Base-by-base conservation (phyloP, 2,113 vertebrate species). In the Paramisgurnus dabryanus region DNA sequence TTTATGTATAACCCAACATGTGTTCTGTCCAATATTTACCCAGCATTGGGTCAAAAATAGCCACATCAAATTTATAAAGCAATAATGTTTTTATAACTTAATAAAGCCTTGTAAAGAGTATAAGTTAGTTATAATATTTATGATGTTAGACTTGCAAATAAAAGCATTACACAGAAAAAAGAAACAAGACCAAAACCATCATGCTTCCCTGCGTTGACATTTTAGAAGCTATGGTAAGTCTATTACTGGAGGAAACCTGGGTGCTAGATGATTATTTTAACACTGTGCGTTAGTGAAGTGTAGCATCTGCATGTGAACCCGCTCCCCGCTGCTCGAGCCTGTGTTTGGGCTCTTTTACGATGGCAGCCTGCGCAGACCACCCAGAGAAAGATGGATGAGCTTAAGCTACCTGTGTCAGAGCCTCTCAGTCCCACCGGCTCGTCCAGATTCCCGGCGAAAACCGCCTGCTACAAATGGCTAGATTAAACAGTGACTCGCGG, bases 401-500 rank as follows among this genome's bases (percentile, higher is more conserved):
- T 47, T 81, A 85, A 88, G 78, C 76, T 85, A 85, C 87, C 86
- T 85, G 85, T 89, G 89, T 87, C 87, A 87, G 82, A 78, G 83
- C 85, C 60, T 86, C 72, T 83, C 84, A 57, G 82, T 86, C 86
- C 83, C 87, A 81, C 82, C 60, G 82, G 83, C 86, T 84, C 67
- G 82, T 87, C 86, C 87, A 84, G 85, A 74, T 84, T 86, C 88
- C 63, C 84, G 58, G 22, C 41, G 55, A 81, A 83, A 88, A 84
- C 69, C 18, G 61, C 79, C 90, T 76, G 80, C 86, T 90, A 91
- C 90, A 92, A 93, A 91, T 91, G 90, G 89, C 87, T 81, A 86
- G 91, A 92, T 93, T 92, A 91, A 90, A 89, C 87, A 88, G 89
- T 87, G 91, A 91, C 93, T 90, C 77, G 13, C 66, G 89, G 86